A percentile compares a stretch with the other conserved stretches of the same genome.
These are phyloP conservation scores for Drosophila kuntzei DNA, from an alignment of 2,888 invertebrate genomes.

Conservation along the genomic window DNA sequence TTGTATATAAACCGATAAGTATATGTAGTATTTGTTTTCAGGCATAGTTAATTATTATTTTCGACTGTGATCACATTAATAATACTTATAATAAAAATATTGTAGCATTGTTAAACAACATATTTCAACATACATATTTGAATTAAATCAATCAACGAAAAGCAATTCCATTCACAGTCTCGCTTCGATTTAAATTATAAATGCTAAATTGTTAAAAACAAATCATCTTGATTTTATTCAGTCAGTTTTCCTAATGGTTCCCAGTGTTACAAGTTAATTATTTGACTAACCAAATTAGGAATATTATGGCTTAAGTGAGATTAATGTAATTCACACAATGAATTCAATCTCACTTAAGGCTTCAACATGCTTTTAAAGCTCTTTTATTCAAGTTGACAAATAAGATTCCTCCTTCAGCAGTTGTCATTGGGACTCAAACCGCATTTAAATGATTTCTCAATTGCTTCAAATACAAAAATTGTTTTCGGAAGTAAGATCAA, in stretches of 20 bases:
- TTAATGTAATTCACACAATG: background rate
- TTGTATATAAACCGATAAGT: conserved; percentile 36
- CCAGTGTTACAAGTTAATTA: background rate
- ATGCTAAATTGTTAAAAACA: conserved; percentile 1
- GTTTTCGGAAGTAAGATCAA: background rate
- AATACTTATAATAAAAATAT: conserved; percentile 57
- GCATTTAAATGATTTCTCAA: conserved; percentile 11
- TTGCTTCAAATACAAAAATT: conserved; percentile 3
- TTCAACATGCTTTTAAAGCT: conserved; percentile 5
- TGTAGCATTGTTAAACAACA: conserved; percentile 37
- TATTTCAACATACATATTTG: conserved; percentile 31
- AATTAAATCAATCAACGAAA: conserved; percentile 50
- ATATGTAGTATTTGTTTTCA: conserved; percentile 35
- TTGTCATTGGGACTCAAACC: conserved; percentile 2
- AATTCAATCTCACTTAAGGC: background rate
- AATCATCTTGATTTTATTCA: conserved; percentile 7
- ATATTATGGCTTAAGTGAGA: background rate
- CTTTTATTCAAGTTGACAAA: conserved; percentile 3
- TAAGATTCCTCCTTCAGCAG: conserved; percentile 1
- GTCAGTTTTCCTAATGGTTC: background rate
- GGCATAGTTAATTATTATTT: conserved; percentile 60
- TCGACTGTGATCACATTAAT: conserved; percentile 81
- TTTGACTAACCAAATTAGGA: conserved; percentile 9
- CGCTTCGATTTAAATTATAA: conserved; percentile 51
- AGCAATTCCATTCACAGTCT: conserved; percentile 67